A percentile compares a stretch with the other conserved stretches of the same genome.
Evolutionary conservation across 2,888 invertebrate genomes (phyloP).

Genomic region (Mycogona germanica): DNA sequence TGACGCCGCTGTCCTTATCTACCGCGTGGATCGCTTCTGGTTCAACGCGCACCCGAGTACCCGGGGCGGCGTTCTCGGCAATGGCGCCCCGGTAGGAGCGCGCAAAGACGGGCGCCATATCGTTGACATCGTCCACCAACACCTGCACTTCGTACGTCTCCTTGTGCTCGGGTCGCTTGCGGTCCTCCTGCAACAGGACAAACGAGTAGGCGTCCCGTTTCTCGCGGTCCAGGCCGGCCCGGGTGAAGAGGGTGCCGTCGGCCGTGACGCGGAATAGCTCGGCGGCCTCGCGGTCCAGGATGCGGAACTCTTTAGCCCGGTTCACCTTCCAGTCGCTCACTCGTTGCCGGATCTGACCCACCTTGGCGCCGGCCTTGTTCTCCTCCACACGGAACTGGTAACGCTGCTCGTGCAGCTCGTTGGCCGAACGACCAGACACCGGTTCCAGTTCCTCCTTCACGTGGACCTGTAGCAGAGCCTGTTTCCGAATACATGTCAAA

Average conservation of each 20-base stretch:
- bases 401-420: not conserved
- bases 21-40: constrained; percentile 52
- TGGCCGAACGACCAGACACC: constrained; percentile 22
- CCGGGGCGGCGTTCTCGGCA: constrained; percentile 26
- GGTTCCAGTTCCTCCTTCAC: constrained; percentile 27
- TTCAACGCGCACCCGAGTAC: constrained; percentile 27
- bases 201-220: constrained; percentile 26
- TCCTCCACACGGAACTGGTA: constrained; percentile 25
- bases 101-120: constrained; percentile 27
- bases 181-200: constrained; percentile 28
- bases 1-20: constrained; percentile 39
- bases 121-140: constrained; percentile 28
- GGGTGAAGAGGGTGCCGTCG: constrained; percentile 25
- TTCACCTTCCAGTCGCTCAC: constrained; percentile 15
- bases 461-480: constrained; percentile 26
- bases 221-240: constrained; percentile 27
- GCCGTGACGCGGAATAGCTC: constrained; percentile 8
- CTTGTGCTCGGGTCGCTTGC: constrained; percentile 23
- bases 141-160: constrained; percentile 28
- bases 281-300: constrained; percentile 17
- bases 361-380: constrained; percentile 25
- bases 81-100: constrained; percentile 26
- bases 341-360: constrained; percentile 23
- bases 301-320: constrained; percentile 17
- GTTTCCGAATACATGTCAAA: no score